Conservation (phyloP, 2,888 invertebrate genomes). For the Acleris sparsana region DNA sequence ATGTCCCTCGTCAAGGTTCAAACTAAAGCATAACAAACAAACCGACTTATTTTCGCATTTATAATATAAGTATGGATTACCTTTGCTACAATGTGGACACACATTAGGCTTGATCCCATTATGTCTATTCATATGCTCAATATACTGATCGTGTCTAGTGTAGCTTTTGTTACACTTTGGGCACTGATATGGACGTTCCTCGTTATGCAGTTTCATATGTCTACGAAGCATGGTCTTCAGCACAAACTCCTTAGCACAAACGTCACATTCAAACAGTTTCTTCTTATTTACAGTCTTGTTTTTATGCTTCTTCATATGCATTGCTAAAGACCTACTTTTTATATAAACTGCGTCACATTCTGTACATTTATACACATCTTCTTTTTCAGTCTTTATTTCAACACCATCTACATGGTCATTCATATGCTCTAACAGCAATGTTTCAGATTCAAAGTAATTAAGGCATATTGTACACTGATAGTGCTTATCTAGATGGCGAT, state of each 20-base stretch:
- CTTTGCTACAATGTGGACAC: constrained; percentile 84
- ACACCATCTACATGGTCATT: constrained; percentile 39
- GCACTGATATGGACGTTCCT: constrained; percentile 80
- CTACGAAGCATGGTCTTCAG: constrained; percentile 67
- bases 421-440: constrained; percentile 47
- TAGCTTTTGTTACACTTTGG: constrained; percentile 83
- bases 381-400: constrained; percentile 50
- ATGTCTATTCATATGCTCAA: constrained; percentile 84
- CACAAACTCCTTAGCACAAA: constrained; percentile 72
- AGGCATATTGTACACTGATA: constrained; percentile 47
- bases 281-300: constrained; percentile 55
- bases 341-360: constrained; percentile 80
- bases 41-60: neutral
- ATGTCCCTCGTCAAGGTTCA: too few relatives aligned
- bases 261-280: constrained; percentile 67
- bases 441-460: constrained; percentile 43
- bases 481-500: constrained; percentile 65
- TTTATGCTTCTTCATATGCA: constrained; percentile 64
- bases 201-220: constrained; percentile 80
- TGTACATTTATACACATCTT: constrained; percentile 66
- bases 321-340: constrained; percentile 76
- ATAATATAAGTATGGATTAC: constrained; percentile 48
- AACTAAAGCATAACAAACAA: too few relatives aligned
- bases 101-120: constrained; percentile 81
- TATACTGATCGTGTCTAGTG: constrained; percentile 81